Conservation (phyloP, 2,113 vertebrate species). For the Rhipidura dahli region DNA sequence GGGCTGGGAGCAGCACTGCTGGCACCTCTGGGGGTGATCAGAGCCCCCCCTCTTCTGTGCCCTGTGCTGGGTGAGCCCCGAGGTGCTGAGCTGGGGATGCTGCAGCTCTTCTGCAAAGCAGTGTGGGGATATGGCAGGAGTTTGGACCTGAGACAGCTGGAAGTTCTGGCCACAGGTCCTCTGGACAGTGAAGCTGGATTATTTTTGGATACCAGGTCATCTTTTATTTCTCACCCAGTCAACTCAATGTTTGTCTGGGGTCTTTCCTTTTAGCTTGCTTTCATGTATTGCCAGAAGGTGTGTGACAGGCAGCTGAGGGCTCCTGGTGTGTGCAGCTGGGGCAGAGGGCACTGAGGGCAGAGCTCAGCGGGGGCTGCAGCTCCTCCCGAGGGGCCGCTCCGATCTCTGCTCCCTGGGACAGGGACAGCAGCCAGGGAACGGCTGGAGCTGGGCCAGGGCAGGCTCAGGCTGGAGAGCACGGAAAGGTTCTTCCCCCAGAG, state of each 20-base stretch:
- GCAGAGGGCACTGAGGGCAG: background rate
- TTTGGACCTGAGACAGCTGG: background rate
- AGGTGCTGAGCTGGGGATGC: background rate
- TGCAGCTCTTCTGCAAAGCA: background rate
- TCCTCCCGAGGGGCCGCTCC: background rate
- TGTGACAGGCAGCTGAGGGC: background rate
- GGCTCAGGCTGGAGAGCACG: background rate
- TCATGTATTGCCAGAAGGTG: background rate
- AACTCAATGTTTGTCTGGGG: background rate
- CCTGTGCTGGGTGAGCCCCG: background rate
- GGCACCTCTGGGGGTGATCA: background rate
- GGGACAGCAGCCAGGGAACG: background rate
- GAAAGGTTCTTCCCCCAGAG: background rate
- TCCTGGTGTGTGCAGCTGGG: background rate
- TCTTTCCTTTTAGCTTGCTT: background rate
- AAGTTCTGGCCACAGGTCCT: background rate
- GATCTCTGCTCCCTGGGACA: background rate
- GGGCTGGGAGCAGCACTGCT: background rate
- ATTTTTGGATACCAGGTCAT: background rate
- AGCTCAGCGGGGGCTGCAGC: background rate
- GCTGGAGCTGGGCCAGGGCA: background rate
- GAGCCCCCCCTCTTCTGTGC: background rate
- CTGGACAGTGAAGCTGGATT: background rate
- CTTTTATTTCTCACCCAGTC: background rate
- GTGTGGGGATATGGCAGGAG: background rate